phyloP scores from a whole-genome alignment of 2,888 invertebrate genomes.

The Lithophane leautieri region DNA sequence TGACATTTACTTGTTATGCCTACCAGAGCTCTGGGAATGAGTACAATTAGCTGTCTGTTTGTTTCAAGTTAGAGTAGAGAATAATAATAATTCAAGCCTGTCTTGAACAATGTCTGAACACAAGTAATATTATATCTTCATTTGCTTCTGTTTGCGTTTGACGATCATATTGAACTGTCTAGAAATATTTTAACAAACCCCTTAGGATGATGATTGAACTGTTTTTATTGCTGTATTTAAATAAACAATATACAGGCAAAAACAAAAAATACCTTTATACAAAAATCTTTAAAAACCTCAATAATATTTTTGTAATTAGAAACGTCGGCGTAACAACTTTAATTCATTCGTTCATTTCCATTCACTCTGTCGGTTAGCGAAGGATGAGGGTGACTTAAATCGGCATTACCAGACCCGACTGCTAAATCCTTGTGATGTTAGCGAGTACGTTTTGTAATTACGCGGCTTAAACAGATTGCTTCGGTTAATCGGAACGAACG shows the following conservation, averaged over 20 bases:
- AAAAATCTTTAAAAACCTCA: conserved; percentile 48
- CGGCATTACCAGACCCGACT: conserved; percentile 76
- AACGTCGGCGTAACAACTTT: conserved; percentile 75
- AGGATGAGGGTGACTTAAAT: conserved; percentile 77
- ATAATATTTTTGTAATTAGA: conserved; percentile 80
- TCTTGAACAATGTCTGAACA: conserved; percentile 27
- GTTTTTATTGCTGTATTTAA: background rate
- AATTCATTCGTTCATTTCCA: conserved; percentile 83
- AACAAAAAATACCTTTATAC: background rate
- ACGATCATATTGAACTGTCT: background rate
- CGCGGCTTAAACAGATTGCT: conserved; percentile 81
- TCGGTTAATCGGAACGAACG: conserved; percentile 75
- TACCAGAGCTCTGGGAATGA: conserved; percentile 28
- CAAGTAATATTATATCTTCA: conserved; percentile 14
- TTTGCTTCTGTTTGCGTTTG: conserved; percentile 11
- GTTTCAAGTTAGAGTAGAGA: conserved; percentile 31
- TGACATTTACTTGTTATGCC: conserved; percentile 36
- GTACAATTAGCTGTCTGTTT: conserved; percentile 48
- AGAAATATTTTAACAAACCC: background rate
- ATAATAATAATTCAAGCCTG: conserved; percentile 38
- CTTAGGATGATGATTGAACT: background rate
- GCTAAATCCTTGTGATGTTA: conserved; percentile 81
- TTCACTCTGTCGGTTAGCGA: conserved; percentile 74
- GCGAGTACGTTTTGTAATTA: conserved; percentile 84
- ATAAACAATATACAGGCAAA: background rate